Conservation (phyloP, 2,888 invertebrate species). For the Drosophila melanosoma region DNA sequence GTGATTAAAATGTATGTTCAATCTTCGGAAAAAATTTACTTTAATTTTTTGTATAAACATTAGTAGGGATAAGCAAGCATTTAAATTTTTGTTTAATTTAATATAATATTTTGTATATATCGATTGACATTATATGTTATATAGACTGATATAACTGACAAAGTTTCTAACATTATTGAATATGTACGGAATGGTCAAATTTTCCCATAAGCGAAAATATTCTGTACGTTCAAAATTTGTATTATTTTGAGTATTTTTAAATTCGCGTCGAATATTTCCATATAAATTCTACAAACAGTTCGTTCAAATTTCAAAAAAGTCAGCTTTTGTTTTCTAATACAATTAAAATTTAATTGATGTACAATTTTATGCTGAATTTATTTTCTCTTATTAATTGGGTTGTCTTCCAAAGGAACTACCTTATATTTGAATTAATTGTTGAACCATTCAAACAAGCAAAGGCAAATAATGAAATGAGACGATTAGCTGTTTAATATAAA, state of each 20-base stretch:
- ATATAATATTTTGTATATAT: background rate
- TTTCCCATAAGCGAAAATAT: background rate
- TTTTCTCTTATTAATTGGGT: background rate
- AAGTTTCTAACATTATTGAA: background rate
- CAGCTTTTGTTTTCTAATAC: background rate
- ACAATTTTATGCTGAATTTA: background rate
- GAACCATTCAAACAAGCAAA: background rate
- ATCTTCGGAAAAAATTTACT: background rate
- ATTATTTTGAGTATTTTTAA: background rate
- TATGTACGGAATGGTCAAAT: background rate
- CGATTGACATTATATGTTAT: background rate
- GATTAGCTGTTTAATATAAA: background rate
- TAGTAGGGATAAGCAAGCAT: background rate
- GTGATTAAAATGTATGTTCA: background rate
- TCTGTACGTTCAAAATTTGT: background rate
- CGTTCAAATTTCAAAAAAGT: background rate
- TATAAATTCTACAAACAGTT: no score
- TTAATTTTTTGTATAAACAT: background rate
- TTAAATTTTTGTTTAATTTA: background rate
- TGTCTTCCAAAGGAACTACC: background rate
- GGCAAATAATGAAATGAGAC: background rate
- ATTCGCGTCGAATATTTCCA: background rate
- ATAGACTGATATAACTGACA: background rate
- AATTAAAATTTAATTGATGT: background rate
- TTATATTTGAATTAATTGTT: background rate